These are phyloP conservation scores for Lasius fuliginosus DNA, from an alignment of 2,888 invertebrate species.

Conservation along the genomic window DNA sequence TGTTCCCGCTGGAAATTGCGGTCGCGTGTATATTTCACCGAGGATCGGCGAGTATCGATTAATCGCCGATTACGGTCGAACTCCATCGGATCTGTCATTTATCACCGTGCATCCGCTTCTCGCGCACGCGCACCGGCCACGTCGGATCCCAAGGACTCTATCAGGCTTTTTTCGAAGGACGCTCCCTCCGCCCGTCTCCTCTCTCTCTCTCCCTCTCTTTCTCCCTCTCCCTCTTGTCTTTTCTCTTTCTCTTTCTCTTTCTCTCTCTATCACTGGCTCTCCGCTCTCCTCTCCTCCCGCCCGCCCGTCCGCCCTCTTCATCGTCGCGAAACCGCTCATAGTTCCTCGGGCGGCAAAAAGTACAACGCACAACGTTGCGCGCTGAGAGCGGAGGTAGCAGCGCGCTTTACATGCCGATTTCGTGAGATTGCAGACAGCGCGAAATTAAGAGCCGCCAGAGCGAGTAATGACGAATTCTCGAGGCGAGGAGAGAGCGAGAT, in stretches of 20 bases:
- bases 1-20: slow-evolving; percentile 57
- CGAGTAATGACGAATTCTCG: slow-evolving; percentile 62
- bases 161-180: slow-evolving; percentile 51
- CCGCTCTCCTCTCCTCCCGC: slow-evolving; percentile 17
- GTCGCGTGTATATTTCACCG: slow-evolving; percentile 58
- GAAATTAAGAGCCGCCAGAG: slow-evolving; percentile 59
- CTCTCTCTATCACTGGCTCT: slow-evolving; percentile 30
- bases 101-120: slow-evolving; percentile 53
- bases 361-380: slow-evolving; percentile 51
- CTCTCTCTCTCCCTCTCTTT: slow-evolving; percentile 14
- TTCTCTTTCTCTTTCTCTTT: background rate
- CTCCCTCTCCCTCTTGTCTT: background rate
- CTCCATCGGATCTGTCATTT: slow-evolving; percentile 57
- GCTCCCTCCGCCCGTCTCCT: slow-evolving; percentile 30
- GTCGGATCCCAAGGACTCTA: slow-evolving; percentile 60
- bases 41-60: slow-evolving; percentile 57
- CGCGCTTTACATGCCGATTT: slow-evolving; percentile 66
- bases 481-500: slow-evolving; percentile 61
- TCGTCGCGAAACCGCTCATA: slow-evolving; percentile 42
- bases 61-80: slow-evolving; percentile 59
- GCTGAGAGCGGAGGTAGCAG: slow-evolving; percentile 26
- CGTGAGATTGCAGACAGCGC: slow-evolving; percentile 68
- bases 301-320: slow-evolving; percentile 39
- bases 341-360: slow-evolving; percentile 54
- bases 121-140: slow-evolving; percentile 35